Percentiles rank a stretch among this genome's conserved stretches.
phyloP scores from a whole-genome alignment of 2,888 invertebrate species.

The Macaria liturata region DNA sequence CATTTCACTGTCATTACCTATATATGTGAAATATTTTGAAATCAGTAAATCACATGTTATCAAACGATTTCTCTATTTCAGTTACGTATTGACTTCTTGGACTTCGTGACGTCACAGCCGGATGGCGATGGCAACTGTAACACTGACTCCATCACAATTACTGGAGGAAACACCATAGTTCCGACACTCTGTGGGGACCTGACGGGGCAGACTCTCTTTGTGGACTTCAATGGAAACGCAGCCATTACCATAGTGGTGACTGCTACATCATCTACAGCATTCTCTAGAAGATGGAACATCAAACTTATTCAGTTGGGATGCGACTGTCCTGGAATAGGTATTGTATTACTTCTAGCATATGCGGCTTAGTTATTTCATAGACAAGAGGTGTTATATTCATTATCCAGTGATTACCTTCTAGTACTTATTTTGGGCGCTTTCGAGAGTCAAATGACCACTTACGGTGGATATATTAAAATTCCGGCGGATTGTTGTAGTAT shows the following conservation, averaged over 20 bases:
- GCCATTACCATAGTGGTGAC: slow-evolving; percentile 87
- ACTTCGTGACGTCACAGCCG: slow-evolving; percentile 88
- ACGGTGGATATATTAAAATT: too few species aligned
- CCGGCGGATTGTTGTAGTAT: too few species aligned
- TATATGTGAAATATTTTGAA: too few species aligned
- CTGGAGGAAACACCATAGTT: slow-evolving; percentile 86
- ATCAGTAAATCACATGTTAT: too few species aligned
- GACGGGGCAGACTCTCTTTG: slow-evolving; percentile 90
- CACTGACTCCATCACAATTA: slow-evolving; percentile 87
- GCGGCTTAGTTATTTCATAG: too few species aligned
- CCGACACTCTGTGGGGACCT: slow-evolving; percentile 92
- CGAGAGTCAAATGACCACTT: too few species aligned
- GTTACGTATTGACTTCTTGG: slow-evolving; percentile 90
- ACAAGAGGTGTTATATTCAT: too few species aligned
- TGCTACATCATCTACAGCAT: slow-evolving; percentile 83
- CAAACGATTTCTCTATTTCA: slow-evolving; percentile 55
- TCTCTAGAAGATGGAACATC: slow-evolving; percentile 89
- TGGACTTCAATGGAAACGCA: slow-evolving; percentile 87
- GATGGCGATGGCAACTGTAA: slow-evolving; percentile 88
- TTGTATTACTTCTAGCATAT: slow-evolving; percentile 8
- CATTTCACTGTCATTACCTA: too few species aligned
- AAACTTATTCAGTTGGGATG: slow-evolving; percentile 89
- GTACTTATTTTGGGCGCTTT: too few species aligned
- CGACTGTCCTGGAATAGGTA: slow-evolving; percentile 86
- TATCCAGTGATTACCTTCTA: too few species aligned